phyloP scores from a whole-genome alignment of 37 sponge, comb jelly and placozoan species.

The Hormiphora californensis region DNA sequence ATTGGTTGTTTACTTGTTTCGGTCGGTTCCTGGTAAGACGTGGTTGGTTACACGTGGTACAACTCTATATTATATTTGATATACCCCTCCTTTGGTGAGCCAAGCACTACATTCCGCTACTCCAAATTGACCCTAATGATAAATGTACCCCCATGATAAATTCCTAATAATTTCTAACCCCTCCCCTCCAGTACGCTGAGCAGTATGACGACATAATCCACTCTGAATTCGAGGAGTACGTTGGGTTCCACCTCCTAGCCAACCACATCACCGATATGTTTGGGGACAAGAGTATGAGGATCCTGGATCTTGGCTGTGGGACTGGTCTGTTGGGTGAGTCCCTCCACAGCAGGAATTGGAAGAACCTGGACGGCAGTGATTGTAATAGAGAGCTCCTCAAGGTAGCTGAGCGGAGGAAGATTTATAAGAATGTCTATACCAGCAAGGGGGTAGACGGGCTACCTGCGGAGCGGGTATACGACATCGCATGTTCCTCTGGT shows the following conservation, averaged over 20 bases:
- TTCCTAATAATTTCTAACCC: too few relatives aligned
- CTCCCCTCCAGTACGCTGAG: neutral
- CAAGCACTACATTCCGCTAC: too few relatives aligned
- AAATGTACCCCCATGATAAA: too few relatives aligned
- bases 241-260: neutral
- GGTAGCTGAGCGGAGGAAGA: neutral
- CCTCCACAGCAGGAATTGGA: neutral
- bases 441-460: neutral
- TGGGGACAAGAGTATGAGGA: neutral
- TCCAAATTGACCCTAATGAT: too few relatives aligned
- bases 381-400: neutral
- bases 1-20: too few relatives aligned
- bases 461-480: neutral
- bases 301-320: conserved; percentile 23
- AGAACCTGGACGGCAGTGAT: neutral
- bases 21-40: too few relatives aligned
- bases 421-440: neutral
- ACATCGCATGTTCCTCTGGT: conserved; percentile 18
- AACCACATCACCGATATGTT: neutral
- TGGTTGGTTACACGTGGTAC: too few relatives aligned
- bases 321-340: conserved; percentile 18
- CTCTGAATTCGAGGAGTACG: neutral
- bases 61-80: too few relatives aligned
- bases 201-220: neutral
- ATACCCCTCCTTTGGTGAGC: too few relatives aligned